A percentile compares a stretch with the other conserved stretches of the same genome.
phyloP scores from a whole-genome alignment of 2,888 invertebrate species.

The Zhuqinia jingwanae region DNA sequence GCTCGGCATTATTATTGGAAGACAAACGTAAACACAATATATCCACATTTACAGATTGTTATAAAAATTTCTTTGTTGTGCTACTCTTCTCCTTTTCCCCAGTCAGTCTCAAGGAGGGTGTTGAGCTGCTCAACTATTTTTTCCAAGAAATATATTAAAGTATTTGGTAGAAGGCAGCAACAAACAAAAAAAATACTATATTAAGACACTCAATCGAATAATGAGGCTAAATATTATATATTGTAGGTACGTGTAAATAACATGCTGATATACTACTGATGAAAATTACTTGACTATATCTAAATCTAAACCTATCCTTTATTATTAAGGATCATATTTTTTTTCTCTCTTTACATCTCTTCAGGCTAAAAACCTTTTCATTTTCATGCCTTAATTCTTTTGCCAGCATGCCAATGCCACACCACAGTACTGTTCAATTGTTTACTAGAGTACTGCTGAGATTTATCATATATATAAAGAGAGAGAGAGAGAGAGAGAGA shows the following conservation, averaged over 20 bases:
- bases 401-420: constrained; percentile 37
- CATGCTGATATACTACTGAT: background rate
- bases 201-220: constrained; percentile 62
- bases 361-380: constrained; percentile 40
- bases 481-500: too few relatives aligned
- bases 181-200: constrained; percentile 49
- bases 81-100: background rate
- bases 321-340: background rate
- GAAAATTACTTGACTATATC: constrained; percentile 15
- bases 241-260: background rate
- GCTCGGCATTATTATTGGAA: background rate
- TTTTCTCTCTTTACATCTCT: constrained; percentile 11
- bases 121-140: constrained; percentile 49
- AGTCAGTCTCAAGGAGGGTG: background rate
- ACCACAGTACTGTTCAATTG: constrained; percentile 4
- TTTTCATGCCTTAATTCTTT: constrained; percentile 34
- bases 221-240: constrained; percentile 52
- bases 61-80: constrained; percentile 28
- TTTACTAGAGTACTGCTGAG: constrained; percentile 44
- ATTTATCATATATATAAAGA: too few relatives aligned
- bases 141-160: constrained; percentile 34
- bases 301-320: constrained; percentile 8
- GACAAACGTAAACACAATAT: too few relatives aligned
- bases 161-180: too few relatives aligned
- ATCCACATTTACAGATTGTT: background rate